Evolutionary conservation across 2,113 vertebrate species (phyloP).

Genomic region (Rhinoptilus africanus): DNA sequence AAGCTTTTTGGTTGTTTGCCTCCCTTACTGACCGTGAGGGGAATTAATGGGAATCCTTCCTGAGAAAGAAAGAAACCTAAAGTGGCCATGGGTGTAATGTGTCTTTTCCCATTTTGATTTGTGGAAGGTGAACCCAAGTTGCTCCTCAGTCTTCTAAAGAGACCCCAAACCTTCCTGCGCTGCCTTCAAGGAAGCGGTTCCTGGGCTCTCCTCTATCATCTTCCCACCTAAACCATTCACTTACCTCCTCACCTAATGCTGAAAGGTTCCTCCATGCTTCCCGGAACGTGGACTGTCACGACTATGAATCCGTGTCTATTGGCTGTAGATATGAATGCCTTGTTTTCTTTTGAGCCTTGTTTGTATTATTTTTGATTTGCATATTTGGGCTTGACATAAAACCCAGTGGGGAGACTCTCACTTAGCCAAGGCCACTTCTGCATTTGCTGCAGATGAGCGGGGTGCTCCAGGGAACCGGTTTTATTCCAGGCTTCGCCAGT

Average conservation of each 20-base stretch:
- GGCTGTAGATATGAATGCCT: neutral
- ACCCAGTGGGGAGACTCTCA: neutral
- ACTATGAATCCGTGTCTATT: neutral
- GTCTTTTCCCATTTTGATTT: neutral
- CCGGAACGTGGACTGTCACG: accelerated
- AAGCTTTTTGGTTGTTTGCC: neutral
- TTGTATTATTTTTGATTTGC: neutral
- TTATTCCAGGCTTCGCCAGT: neutral
- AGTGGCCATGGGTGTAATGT: neutral
- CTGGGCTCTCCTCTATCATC: neutral
- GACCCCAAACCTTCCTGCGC: accelerated
- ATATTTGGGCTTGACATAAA: neutral
- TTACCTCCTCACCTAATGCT: neutral
- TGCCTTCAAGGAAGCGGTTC: neutral
- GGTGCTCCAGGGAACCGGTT: slow-evolving; percentile 41
- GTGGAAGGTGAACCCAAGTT: neutral
- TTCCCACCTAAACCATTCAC: neutral
- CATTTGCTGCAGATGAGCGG: neutral
- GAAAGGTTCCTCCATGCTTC: neutral
- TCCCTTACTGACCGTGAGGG: neutral
- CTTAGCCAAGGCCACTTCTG: slow-evolving; percentile 7
- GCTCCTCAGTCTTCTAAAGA: neutral
- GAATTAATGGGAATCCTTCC: neutral
- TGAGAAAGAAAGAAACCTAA: neutral
- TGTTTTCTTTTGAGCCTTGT: neutral